Conservation (phyloP, 37 sponge, comb jelly and placozoan species). For the Theonella swinhoei region DNA sequence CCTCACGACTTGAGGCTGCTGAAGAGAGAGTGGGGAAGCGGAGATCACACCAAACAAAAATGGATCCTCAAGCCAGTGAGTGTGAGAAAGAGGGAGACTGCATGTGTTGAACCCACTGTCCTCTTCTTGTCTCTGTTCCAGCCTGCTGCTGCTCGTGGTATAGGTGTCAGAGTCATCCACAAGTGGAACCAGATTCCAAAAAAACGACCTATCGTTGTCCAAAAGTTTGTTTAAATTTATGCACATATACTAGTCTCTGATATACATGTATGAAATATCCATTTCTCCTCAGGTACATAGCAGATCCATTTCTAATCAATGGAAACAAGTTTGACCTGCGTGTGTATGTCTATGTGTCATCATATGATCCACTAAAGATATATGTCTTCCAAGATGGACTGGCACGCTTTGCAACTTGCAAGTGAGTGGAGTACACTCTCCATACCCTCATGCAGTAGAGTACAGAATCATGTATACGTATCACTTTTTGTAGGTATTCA, state of each 20-base stretch:
- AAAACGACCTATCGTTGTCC: slow-evolving; percentile 77
- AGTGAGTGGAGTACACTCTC: slow-evolving; percentile 52
- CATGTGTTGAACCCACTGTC: background rate
- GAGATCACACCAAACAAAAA: slow-evolving; percentile 69
- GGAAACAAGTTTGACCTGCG: slow-evolving; percentile 97
- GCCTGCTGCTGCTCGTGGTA: slow-evolving; percentile 98
- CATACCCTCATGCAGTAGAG: background rate
- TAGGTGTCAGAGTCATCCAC: slow-evolving; percentile 84
- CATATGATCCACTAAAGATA: slow-evolving; percentile 89
- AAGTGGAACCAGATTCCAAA: slow-evolving; percentile 88
- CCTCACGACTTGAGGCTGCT: slow-evolving; percentile 76
- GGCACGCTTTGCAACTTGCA: slow-evolving; percentile 92
- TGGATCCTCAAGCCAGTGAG: slow-evolving; percentile 97
- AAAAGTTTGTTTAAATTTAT: slow-evolving; percentile 59
- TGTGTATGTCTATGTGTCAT: slow-evolving; percentile 92
- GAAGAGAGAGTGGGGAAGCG: slow-evolving; percentile 77
- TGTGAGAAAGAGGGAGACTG: no score
- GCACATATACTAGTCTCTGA: background rate
- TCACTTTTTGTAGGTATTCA: slow-evolving; percentile 73
- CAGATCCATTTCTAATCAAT: slow-evolving; percentile 88
- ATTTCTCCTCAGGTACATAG: slow-evolving; percentile 66
- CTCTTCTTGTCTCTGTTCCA: slow-evolving; percentile 18
- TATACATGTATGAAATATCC: background rate
- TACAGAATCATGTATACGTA: no score
- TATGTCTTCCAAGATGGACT: slow-evolving; percentile 93